Evolutionary conservation across 2,797 vertebrate genomes (phyloP).

Genomic region (Enteromius thamalakanensis): DNA sequence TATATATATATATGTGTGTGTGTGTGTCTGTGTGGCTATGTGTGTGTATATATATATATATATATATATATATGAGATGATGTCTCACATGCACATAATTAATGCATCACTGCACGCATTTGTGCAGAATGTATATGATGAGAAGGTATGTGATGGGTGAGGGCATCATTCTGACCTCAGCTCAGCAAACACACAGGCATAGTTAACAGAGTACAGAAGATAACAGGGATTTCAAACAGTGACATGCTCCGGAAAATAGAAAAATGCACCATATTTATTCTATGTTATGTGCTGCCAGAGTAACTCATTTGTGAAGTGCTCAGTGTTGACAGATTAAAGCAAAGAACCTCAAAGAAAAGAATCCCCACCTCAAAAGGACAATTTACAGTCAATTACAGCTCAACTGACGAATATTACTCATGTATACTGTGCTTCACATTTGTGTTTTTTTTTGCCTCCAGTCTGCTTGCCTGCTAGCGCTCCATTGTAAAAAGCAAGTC

Average conservation of each 20-base stretch:
- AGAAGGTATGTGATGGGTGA: neutral
- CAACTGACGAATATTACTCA: neutral
- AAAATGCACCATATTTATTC: neutral
- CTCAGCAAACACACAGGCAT: neutral
- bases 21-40: too few species aligned
- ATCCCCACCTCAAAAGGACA: neutral
- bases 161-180: neutral
- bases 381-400: slow-evolving; percentile 9
- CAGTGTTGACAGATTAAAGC: slow-evolving; percentile 1
- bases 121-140: neutral
- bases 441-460: neutral
- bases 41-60: too few species aligned
- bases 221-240: slow-evolving; percentile 24
- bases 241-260: slow-evolving; percentile 20
- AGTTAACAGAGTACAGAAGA: slow-evolving; percentile 30
- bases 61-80: too few species aligned
- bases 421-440: neutral
- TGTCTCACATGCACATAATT: neutral
- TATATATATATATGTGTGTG: too few species aligned
- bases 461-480: neutral
- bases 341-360: neutral
- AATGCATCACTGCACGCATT: neutral
- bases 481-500: neutral
- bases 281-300: neutral
- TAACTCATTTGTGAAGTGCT: slow-evolving; percentile 11